Conservation (phyloP, 2,888 invertebrate genomes). For the Cantharis rustica region DNA sequence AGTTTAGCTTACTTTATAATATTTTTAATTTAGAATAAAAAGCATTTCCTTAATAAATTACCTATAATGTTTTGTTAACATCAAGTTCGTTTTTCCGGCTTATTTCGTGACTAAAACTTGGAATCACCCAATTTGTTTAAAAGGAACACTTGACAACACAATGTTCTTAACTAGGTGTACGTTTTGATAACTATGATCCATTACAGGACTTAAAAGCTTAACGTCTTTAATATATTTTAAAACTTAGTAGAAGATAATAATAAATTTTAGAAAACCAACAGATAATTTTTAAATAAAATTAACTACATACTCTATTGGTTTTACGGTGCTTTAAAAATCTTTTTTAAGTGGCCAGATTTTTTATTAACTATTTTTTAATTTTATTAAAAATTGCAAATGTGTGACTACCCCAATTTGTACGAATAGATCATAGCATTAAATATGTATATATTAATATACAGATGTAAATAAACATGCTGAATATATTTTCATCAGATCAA, state of each 20-base stretch:
- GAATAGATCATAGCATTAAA: too few relatives aligned
- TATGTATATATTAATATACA: too few relatives aligned
- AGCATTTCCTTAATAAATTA: background rate
- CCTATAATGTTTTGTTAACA: background rate
- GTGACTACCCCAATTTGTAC: too few relatives aligned
- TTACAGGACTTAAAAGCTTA: background rate
- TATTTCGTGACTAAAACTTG: background rate
- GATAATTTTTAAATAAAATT: background rate
- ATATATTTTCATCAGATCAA: too few relatives aligned
- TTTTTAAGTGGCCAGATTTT: too few relatives aligned
- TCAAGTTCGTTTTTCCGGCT: background rate
- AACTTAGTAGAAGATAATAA: background rate
- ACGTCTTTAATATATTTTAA: background rate
- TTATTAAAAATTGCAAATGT: too few relatives aligned
- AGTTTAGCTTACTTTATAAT: background rate
- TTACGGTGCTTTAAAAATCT: background rate
- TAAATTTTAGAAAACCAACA: background rate
- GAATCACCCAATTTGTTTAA: background rate
- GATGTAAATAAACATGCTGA: too few relatives aligned
- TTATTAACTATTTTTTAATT: too few relatives aligned
- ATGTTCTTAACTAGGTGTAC: background rate
- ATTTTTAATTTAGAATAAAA: background rate
- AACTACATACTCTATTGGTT: background rate
- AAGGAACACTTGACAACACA: background rate
- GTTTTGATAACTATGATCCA: background rate